Base-by-base conservation (phyloP, 2,113 vertebrate genomes). In the Struthio camelus region DNA sequence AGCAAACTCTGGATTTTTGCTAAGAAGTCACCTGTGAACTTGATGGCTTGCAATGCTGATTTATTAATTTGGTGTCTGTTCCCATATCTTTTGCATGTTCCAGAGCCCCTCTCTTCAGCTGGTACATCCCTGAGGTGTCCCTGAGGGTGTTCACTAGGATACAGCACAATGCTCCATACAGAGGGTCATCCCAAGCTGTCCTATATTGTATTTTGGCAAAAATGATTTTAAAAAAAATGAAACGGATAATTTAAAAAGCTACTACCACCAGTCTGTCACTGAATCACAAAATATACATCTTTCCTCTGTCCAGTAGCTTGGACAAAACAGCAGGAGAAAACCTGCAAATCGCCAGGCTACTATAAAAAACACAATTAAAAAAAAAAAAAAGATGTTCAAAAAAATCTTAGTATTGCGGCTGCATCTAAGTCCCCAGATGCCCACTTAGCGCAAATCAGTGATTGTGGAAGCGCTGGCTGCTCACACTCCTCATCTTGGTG, bases 101-200 rank as follows among this genome's bases (percentile, higher is more conserved):
- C 56, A 71, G 73, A 89, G 65, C 16, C 53, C 23, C 0, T 0
- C 44, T 71, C 34, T 67, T 75, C 59, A 87, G 59, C 19, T 36
- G 5, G 2, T 7, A 4, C 3, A 36, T 17, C 58, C n/a, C n/a
- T n/a, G n/a, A n/a, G n/a, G n/a, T 13, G 8, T 10, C 22, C 28
- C 44, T 2, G 5, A n/a, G 14, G 48, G 11, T 56, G 79, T 51
- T 89, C 50, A 46, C 44, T 50, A 22, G 19, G 54, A 53, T 12
- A 34, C 5, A 16, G 34, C 27, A 34, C 59, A 64, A 46, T 0
- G 1, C 10, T 44, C 19, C 20, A 28, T 6, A 53, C 5, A 38
- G 4, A 38, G 0, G 1, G 75, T 85, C 90, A 85, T 42, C 16
- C 61, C 66, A 64, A 64, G 9, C 18, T 71, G 27, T 38, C 56